phyloP scores from a whole-genome alignment of 2,113 vertebrate species.

The Thryonomys swinderianus region DNA sequence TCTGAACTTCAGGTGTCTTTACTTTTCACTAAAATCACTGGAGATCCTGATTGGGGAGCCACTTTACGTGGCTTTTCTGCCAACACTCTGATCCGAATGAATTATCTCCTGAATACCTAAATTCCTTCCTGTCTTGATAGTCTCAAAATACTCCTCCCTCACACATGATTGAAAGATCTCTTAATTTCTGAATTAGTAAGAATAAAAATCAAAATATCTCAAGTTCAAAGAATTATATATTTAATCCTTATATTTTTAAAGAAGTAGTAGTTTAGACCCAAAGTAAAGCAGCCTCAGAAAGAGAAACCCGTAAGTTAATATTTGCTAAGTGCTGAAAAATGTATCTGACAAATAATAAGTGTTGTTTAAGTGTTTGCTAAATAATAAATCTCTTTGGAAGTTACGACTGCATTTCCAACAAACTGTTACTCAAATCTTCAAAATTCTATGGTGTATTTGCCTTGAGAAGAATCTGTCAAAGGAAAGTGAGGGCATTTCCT shows the following conservation, averaged over 20 bases:
- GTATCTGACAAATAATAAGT: slow-evolving; percentile 48
- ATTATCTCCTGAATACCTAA: slow-evolving; percentile 60
- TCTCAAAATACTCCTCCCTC: not conserved
- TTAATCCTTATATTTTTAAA: slow-evolving; percentile 12
- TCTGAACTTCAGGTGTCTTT: slow-evolving; percentile 71
- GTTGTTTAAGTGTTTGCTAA: slow-evolving; percentile 9
- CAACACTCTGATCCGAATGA: slow-evolving; percentile 75
- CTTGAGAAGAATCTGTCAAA: slow-evolving; percentile 9
- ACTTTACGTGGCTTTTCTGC: not conserved
- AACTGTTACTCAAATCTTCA: slow-evolving; percentile 21
- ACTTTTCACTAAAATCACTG: slow-evolving; percentile 60
- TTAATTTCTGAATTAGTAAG: not conserved
- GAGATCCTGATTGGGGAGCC: slow-evolving; percentile 50
- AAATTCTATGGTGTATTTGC: slow-evolving; percentile 19
- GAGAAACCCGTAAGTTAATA: slow-evolving; percentile 32
- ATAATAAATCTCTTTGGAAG: slow-evolving; percentile 49
- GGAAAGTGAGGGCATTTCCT: not conserved
- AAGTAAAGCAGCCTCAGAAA: not conserved
- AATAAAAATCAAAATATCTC: not conserved
- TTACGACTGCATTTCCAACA: slow-evolving; percentile 32
- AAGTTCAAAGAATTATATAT: not conserved
- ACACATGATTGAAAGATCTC: not conserved
- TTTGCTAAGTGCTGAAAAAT: slow-evolving; percentile 52
- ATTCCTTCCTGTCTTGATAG: slow-evolving; percentile 73
- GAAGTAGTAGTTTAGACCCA: not conserved